Percentiles rank a stretch among this genome's conserved stretches.
Conservation (phyloP, 2,888 invertebrate species). For the Cotesia congregata region DNA sequence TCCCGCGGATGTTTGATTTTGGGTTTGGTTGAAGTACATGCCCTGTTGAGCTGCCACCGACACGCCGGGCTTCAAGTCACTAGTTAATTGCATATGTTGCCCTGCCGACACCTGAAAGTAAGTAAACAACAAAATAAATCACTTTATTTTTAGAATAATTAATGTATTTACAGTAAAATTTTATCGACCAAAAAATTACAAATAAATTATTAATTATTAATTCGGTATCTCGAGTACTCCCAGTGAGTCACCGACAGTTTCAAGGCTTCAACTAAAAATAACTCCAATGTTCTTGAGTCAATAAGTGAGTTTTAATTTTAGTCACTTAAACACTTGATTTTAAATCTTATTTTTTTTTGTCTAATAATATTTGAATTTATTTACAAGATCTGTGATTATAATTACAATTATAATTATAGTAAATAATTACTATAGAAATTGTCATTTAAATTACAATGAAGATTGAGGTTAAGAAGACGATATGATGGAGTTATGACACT, state of each 20-base stretch:
- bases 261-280: neutral
- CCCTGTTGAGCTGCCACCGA: conserved; percentile 89
- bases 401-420: no score
- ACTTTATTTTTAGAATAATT: no score
- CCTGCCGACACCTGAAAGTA: conserved; percentile 83
- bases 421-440: no score
- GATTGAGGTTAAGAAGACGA: no score
- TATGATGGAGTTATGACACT: no score
- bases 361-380: neutral
- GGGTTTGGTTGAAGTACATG: conserved; percentile 77
- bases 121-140: no score
- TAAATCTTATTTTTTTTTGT: neutral
- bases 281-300: neutral
- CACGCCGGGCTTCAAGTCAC: conserved; percentile 80
- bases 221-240: neutral
- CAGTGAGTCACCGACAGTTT: neutral
- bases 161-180: no score
- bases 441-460: no score
- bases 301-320: neutral
- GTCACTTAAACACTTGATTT: neutral
- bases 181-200: no score
- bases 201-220: neutral
- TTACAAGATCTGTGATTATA: neutral
- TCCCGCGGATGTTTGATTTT: conserved; percentile 58
- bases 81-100: conserved; percentile 85